These are phyloP conservation scores for Perdita meconis DNA, from an alignment of 2,888 invertebrate genomes.

Conservation along the genomic window DNA sequence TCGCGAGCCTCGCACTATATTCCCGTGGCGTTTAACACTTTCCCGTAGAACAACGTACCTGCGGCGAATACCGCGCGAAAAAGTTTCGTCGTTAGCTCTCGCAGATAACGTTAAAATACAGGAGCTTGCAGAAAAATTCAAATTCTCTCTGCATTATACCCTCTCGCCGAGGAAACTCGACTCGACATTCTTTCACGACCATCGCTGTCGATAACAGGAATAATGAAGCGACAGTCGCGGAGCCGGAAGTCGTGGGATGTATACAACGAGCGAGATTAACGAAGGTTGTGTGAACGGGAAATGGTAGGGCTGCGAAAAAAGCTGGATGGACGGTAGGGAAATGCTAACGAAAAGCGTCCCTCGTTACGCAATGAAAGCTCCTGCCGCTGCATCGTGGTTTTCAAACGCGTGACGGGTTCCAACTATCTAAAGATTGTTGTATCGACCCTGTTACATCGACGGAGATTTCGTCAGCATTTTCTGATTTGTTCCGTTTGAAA, in stretches of 20 bases:
- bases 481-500: no score
- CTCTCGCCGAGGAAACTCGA: not conserved
- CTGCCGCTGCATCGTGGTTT: not conserved
- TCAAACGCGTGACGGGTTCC: not conserved
- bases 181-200: conserved; percentile 1
- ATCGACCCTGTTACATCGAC: no score
- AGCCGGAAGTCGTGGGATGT: not conserved
- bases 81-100: conserved; percentile 34
- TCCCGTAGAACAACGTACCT: conserved; percentile 8
- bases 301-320: conserved; percentile 9
- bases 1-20: not conserved
- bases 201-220: conserved; percentile 13
- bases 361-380: conserved; percentile 34
- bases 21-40: conserved; percentile 12
- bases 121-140: not conserved
- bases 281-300: conserved; percentile 19
- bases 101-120: not conserved
- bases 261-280: conserved; percentile 51
- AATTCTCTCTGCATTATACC: conserved; percentile 17
- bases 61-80: not conserved
- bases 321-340: conserved; percentile 8
- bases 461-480: no score
- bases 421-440: not conserved
- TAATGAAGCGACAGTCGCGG: conserved; percentile 19
- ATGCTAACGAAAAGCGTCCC: conserved; percentile 58